A percentile compares a stretch with the other conserved stretches of the same genome.
Conservation (phyloP, 1,140 invertebrate genomes). For the Ditylenchus dipsaci region DNA sequence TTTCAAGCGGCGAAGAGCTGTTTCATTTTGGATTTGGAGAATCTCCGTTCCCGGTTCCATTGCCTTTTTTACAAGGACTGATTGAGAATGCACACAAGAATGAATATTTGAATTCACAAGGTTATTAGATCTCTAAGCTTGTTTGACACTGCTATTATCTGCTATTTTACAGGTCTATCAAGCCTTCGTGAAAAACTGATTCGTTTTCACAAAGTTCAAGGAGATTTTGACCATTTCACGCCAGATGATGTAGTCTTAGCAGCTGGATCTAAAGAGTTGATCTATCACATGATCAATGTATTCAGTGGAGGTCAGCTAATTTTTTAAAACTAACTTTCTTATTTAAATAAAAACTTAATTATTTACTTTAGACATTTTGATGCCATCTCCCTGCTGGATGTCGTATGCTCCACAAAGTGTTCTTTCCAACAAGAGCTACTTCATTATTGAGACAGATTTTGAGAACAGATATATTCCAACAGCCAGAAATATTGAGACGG, state of each 20-base stretch:
- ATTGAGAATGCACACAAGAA: conserved; percentile 53
- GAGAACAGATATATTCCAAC: conserved; percentile 55
- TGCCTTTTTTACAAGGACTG: conserved; percentile 49
- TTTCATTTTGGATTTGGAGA: conserved; percentile 60
- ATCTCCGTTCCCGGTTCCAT: conserved; percentile 58
- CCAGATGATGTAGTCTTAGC: conserved; percentile 46
- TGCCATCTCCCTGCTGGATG: conserved; percentile 58
- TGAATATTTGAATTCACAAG: conserved; percentile 58
- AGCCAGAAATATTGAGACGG: conserved; percentile 49
- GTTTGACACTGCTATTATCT: too few species aligned
- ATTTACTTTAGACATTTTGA: conserved; percentile 56
- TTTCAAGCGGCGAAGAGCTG: conserved; percentile 50
- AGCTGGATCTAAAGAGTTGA: conserved; percentile 59
- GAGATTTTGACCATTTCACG: conserved; percentile 42
- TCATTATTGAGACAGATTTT: conserved; percentile 39
- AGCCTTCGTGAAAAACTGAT: conserved; percentile 52
- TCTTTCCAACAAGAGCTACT: conserved; percentile 41
- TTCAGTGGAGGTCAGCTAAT: conserved; percentile 56
- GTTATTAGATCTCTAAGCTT: too few species aligned
- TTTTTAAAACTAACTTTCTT: conserved; percentile 2
- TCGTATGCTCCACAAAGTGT: conserved; percentile 57
- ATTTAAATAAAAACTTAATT: too few species aligned
- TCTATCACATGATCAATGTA: conserved; percentile 55
- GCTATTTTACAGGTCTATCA: conserved; percentile 53
- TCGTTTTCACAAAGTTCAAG: conserved; percentile 55